Evolutionary conservation across 2,113 vertebrate genomes (phyloP).

Genomic region (Arothron firmamentum): DNA sequence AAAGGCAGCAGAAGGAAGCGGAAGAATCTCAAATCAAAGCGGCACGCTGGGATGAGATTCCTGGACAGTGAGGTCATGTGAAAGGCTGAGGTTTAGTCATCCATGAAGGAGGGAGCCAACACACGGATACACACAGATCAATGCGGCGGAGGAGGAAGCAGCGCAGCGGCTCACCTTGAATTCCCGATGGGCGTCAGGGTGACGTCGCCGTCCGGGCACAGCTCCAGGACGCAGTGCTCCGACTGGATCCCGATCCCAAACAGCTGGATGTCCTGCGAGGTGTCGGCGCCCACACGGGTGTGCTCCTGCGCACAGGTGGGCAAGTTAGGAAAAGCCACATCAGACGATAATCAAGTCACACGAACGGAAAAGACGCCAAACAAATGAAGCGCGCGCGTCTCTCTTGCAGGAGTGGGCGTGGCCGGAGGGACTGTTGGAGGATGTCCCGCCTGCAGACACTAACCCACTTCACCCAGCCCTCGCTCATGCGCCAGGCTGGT

Average conservation of each 20-base stretch:
- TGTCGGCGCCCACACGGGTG: slow-evolving; percentile 90
- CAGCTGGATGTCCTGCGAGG: slow-evolving; percentile 97
- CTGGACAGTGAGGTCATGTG: slow-evolving; percentile 56
- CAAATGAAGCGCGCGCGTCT: slow-evolving; percentile 8
- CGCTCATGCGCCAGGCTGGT: slow-evolving; percentile 56
- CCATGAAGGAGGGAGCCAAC: slow-evolving; percentile 30
- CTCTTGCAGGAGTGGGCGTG: slow-evolving; percentile 37
- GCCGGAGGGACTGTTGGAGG: slow-evolving; percentile 54
- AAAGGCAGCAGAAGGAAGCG: no score
- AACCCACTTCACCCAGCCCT: slow-evolving; percentile 62
- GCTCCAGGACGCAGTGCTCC: slow-evolving; percentile 90
- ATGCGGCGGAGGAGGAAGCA: neutral
- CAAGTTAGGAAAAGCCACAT: slow-evolving; percentile 12
- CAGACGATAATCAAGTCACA: no score
- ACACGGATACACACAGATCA: neutral
- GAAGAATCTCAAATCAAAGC: slow-evolving; percentile 50
- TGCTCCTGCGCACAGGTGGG: slow-evolving; percentile 79
- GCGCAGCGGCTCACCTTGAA: slow-evolving; percentile 79
- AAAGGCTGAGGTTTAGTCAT: slow-evolving; percentile 45
- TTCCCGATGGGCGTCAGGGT: slow-evolving; percentile 86
- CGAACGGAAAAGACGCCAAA: neutral
- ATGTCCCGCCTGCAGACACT: slow-evolving; percentile 45
- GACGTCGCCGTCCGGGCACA: slow-evolving; percentile 86
- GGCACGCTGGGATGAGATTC: slow-evolving; percentile 44
- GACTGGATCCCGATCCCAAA: slow-evolving; percentile 96